Conservation (phyloP, 2,888 invertebrate genomes). For the Corbicula japonica region DNA sequence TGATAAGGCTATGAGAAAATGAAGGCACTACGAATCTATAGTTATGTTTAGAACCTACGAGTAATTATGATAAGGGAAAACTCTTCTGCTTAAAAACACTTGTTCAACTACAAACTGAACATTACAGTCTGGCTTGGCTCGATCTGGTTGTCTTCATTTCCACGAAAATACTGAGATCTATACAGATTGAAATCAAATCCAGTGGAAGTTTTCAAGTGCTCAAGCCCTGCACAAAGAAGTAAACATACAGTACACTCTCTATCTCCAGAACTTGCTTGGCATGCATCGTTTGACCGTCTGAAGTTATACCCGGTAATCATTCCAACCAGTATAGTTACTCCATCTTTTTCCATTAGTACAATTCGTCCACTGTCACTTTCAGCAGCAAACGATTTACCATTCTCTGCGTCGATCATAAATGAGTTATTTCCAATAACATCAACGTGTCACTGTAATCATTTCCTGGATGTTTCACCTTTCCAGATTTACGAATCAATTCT, state of each 20-base stretch:
- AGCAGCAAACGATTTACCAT: not conserved
- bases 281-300: constrained; percentile 6
- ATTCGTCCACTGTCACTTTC: constrained; percentile 3
- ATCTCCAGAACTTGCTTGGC: too few species aligned
- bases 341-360: not conserved
- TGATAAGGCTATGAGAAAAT: too few species aligned
- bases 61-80: too few species aligned
- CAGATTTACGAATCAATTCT: not conserved
- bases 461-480: not conserved
- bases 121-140: too few species aligned
- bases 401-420: not conserved
- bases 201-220: constrained; percentile 3
- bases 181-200: constrained; percentile 5
- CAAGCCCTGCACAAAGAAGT: constrained; percentile 1
- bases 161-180: too few species aligned
- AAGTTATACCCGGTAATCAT: not conserved
- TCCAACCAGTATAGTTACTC: not conserved
- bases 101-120: too few species aligned
- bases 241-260: constrained; percentile 3
- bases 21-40: too few species aligned
- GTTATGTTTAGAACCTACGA: too few species aligned
- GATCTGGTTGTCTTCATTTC: too few species aligned
- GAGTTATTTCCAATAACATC: not conserved
- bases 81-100: too few species aligned
- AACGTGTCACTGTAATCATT: not conserved